Percentiles rank a stretch among this genome's conserved stretches.
These are phyloP conservation scores for Toxotes lorentzi DNA, from an alignment of 2,797 vertebrate genomes.

Conservation along the genomic window DNA sequence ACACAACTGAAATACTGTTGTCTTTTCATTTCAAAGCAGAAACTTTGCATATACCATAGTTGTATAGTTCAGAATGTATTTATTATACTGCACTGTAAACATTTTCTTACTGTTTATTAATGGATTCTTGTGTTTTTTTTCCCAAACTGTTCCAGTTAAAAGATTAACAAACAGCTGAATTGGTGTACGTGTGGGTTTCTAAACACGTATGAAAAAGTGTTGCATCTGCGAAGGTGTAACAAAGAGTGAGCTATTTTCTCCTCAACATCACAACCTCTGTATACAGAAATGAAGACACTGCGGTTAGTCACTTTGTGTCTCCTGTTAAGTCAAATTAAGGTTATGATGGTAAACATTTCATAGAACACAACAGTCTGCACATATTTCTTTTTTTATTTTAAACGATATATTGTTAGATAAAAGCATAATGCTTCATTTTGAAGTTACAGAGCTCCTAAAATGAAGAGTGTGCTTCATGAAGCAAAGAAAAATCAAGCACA, in stretches of 20 bases:
- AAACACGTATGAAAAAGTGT: neutral
- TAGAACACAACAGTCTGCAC: slow-evolving; percentile 30
- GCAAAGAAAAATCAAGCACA: slow-evolving; percentile 76
- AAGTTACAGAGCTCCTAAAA: slow-evolving; percentile 64
- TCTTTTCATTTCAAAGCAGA: slow-evolving; percentile 49
- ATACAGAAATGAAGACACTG: neutral
- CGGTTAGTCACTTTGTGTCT: neutral
- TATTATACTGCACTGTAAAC: slow-evolving; percentile 54
- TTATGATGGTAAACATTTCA: neutral
- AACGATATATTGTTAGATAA: slow-evolving; percentile 74
- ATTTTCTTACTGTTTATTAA: slow-evolving; percentile 29
- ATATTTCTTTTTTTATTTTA: slow-evolving; percentile 70
- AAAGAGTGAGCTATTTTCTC: neutral
- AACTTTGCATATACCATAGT: neutral
- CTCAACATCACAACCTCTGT: slow-evolving; percentile 12
- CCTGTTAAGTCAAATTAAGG: neutral
- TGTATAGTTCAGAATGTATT: slow-evolving; percentile 61
- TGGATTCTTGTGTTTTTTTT: neutral
- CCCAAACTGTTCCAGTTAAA: slow-evolving; percentile 2
- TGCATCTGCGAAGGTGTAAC: neutral
- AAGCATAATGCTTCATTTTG: slow-evolving; percentile 66
- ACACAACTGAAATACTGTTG: neutral
- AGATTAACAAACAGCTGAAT: slow-evolving; percentile 48
- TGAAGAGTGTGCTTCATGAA: slow-evolving; percentile 65
- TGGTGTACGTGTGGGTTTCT: neutral